Base-by-base conservation (phyloP, 2,888 invertebrate species). In the Agriotes lineatus region DNA sequence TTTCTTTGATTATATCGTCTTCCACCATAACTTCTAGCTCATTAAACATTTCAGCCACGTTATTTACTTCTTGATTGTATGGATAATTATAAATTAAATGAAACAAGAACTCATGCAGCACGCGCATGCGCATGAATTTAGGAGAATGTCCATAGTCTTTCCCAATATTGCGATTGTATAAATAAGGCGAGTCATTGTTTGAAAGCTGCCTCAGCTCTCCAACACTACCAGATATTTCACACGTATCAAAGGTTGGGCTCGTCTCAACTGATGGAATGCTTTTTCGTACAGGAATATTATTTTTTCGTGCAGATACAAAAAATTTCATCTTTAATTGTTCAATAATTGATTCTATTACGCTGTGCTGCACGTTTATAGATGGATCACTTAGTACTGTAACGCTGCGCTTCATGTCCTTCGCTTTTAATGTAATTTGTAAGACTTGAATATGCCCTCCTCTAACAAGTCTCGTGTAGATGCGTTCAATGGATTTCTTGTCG, bases 91-190 rank as follows among this genome's bases (percentile, higher is more conserved):
- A 89, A 5, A 90, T 85, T n/a, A 93, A 79, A 79, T 93, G 92
- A 81, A 87, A 92, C 10, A 95, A 78, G 72, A 90, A 87, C 74
- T 90, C 87, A 78, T 95, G 94, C 39, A 93, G 78, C 1, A 88
- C 83, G 67, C 89, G 86, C 82, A 91, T 88, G 45, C 92, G 86
- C 9, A 89, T 82, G 78, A 91, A 91, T 82, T 93, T 93, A 0
- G 92, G 89, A 62, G 86, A 82, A 70, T 85, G 86, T 5, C 88
- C 88, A 74, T 88, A 86, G 44, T 80, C 78, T 74, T 80, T 84
- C 3, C 85, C 86, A 4, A 81, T 75, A 74, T 80, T 82, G 73
- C 75, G 75, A 35, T 71, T 74, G 19, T 73, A 74, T 59, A 42
- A 57, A 60, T 66, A 72, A 1, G 60, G 37, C 37, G 14, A 6